These are phyloP conservation scores for Potamarius usumacintae DNA, from an alignment of 2,113 vertebrate genomes.

Conservation along the genomic window DNA sequence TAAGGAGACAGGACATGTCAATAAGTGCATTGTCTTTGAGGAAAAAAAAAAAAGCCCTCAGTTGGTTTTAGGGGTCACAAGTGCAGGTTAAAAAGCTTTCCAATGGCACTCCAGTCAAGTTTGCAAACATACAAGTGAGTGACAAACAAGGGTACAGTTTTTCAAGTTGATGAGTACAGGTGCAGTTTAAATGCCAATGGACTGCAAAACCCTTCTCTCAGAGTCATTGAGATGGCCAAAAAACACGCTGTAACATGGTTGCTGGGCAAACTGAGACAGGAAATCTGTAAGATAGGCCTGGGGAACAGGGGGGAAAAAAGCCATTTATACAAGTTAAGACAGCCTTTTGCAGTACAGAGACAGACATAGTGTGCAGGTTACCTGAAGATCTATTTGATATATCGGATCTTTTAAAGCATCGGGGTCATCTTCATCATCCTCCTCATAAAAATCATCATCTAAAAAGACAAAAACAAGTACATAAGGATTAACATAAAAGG, in stretches of 20 bases:
- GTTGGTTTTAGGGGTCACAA: conserved; percentile 5
- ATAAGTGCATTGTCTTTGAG: background rate
- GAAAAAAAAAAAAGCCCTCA: conserved; percentile 6
- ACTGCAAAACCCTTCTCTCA: conserved; percentile 88
- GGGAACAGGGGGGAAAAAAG: background rate
- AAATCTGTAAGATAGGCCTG: conserved; percentile 97
- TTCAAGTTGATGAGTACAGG: conserved; percentile 36
- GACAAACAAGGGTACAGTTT: conserved; percentile 48
- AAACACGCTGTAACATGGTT: conserved; percentile 94
- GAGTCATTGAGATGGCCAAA: conserved; percentile 91
- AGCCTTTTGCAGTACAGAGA: background rate
- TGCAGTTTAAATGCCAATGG: conserved; percentile 83
- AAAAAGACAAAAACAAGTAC: background rate
- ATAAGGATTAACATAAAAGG: background rate
- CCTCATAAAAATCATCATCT: conserved; percentile 99
- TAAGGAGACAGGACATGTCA: conserved; percentile 15
- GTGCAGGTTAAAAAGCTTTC: conserved; percentile 8
- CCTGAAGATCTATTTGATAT: conserved; percentile 94
- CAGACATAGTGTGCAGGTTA: conserved; percentile 52
- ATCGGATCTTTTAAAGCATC: conserved; percentile 97
- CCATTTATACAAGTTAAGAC: background rate
- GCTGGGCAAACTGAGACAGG: conserved; percentile 95
- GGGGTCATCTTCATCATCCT: conserved; percentile 95
- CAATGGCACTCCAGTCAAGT: conserved; percentile 25
- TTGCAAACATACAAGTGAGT: conserved; percentile 27